A percentile compares a stretch with the other conserved stretches of the same genome.
Evolutionary conservation across 2,888 invertebrate species (phyloP).

Genomic region (Apeira syringaria): DNA sequence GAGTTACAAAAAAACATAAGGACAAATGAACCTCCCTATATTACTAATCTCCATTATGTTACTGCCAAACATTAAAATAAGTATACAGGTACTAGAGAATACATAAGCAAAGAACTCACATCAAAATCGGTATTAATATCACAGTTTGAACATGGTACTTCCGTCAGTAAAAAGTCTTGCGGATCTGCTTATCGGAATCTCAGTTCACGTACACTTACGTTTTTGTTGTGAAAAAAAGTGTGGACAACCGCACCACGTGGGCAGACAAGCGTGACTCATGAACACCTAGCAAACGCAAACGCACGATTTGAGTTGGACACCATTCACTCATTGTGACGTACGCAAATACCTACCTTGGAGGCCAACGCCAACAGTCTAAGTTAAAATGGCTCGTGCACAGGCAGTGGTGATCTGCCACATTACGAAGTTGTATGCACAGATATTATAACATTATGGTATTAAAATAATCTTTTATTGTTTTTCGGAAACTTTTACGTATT

Average conservation of each 20-base stretch:
- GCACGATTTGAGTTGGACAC: constrained; percentile 17
- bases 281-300: constrained; percentile 13
- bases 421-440: neutral
- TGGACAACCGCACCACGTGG: constrained; percentile 48
- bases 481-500: no score
- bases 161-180: neutral
- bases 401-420: no score
- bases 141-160: no score
- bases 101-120: no score
- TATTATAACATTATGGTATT: no score
- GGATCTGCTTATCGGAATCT: constrained; percentile 8
- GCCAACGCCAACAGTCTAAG: constrained; percentile 9
- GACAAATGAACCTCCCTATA: no score
- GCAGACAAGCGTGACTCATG: constrained; percentile 55
- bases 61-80: no score
- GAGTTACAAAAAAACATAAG: no score
- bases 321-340: constrained; percentile 4
- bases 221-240: constrained; percentile 35
- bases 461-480: no score
- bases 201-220: constrained; percentile 30
- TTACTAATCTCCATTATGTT: no score
- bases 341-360: constrained; percentile 11
- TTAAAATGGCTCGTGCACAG: neutral
- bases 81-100: no score
- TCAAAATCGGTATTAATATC: no score